Conservation (phyloP, 2,797 vertebrate genomes). For the Phoeniculus purpureus region DNA sequence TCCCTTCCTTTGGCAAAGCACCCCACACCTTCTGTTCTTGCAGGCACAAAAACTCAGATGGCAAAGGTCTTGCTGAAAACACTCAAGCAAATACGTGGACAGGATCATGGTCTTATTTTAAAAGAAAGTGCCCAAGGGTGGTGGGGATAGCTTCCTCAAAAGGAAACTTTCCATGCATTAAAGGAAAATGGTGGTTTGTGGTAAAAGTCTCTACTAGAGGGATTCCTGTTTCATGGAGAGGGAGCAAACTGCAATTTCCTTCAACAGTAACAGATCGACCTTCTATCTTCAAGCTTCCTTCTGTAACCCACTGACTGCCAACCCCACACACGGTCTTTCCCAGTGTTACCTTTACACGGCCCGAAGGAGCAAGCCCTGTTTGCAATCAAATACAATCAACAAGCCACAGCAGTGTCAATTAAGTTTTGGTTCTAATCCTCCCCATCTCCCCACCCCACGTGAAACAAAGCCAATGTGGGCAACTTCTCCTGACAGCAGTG, state of each 20-base stretch:
- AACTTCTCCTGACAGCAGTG: background rate
- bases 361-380: background rate
- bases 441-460: background rate
- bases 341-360: background rate
- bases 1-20: background rate
- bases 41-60: background rate
- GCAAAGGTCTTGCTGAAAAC: background rate
- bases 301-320: background rate
- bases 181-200: background rate
- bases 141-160: background rate
- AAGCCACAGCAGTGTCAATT: background rate
- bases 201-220: background rate
- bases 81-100: background rate
- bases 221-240: background rate
- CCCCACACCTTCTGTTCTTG: background rate
- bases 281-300: background rate
- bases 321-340: fast-evolving
- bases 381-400: background rate
- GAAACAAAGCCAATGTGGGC: constrained; percentile 15
- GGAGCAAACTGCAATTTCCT: background rate
- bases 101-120: background rate
- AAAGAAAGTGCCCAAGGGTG: fast-evolving
- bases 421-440: background rate
- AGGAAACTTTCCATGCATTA: background rate
- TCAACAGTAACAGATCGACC: background rate